Percentiles rank a stretch among this genome's conserved stretches.
Conservation (phyloP, 2,888 invertebrate species). For the Taenaris catops region DNA sequence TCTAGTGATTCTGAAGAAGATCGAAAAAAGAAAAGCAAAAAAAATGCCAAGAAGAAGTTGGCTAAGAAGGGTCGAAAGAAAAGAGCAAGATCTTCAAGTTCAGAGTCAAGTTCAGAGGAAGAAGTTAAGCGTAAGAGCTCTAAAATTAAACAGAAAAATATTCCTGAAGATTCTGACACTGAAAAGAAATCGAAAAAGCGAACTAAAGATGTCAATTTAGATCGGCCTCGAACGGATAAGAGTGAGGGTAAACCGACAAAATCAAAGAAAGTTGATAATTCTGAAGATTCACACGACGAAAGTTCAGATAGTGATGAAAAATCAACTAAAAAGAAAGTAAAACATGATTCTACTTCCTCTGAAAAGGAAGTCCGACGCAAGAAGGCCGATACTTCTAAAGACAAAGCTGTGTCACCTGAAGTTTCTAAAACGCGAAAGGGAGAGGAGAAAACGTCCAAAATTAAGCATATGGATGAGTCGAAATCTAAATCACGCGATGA, state of each 20-base stretch:
- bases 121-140: constrained; percentile 68
- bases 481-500: constrained; percentile 81
- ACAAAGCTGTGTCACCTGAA: constrained; percentile 57
- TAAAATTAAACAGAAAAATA: constrained; percentile 69
- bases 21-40: constrained; percentile 72
- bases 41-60: constrained; percentile 62
- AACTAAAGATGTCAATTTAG: constrained; percentile 51
- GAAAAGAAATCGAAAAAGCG: constrained; percentile 67
- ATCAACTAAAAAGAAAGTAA: constrained; percentile 68
- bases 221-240: constrained; percentile 59
- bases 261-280: constrained; percentile 58
- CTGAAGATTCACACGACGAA: constrained; percentile 64
- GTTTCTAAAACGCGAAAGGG: constrained; percentile 49
- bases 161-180: constrained; percentile 65
- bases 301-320: constrained; percentile 75
- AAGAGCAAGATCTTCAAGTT: constrained; percentile 66
- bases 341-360: constrained; percentile 62
- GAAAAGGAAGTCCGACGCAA: constrained; percentile 67
- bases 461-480: constrained; percentile 73
- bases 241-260: constrained; percentile 48
- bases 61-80: constrained; percentile 71
- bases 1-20: constrained; percentile 74
- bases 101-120: constrained; percentile 74
- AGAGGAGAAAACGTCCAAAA: constrained; percentile 65
- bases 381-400: constrained; percentile 55